Base-by-base conservation (phyloP, 2,888 invertebrate genomes). In the Norana najaformis region DNA sequence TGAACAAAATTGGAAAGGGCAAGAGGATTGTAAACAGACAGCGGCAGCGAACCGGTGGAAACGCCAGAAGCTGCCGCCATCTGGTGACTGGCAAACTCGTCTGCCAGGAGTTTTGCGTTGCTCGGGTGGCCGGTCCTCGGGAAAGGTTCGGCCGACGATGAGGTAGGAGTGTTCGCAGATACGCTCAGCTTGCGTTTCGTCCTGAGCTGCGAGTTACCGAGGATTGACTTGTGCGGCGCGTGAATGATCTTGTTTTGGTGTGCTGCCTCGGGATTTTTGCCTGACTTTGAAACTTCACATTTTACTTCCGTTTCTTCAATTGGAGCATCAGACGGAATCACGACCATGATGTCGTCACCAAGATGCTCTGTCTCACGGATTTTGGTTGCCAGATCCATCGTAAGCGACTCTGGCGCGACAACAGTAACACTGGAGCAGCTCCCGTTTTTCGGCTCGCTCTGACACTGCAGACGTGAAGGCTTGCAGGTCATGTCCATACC, bases 291-390 rank as follows among this genome's bases (percentile, higher is more conserved):
- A 5, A 37, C 36, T 30, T 69, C 69, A 8, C 69, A 69, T 11
- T 69, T 69, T 34, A 83, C 90, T 35, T 53, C 35, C 23, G 36
- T 53, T 18, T 47, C 88, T 34, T 90, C 90, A 6, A 90, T 30
- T 1, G 91, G 92, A 34, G 91, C 91, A 69, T 93, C 93, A 83
- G 93, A 92, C 34, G 94, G 94, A 91, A 94, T 92, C 13, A 94
- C 94, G 4, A 94, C 93, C 5, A 93, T 93, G 16, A 94, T 92
- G 91, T 94, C 93, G 83, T 93, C 93, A 20, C 92, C 92, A 83
- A 93, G 92, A 14, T 93, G 92, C 88, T 93, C 93, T 88, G 93
- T 92, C 89, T 93, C 92, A 37, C 93, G 92, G 41, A 93, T 92
- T 90, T 92, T 91, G 38, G 91, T 92, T 41, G 93, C 92, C 89